Base-by-base conservation (phyloP, 2,888 invertebrate genomes). In the Spodoptera exigua region DNA sequence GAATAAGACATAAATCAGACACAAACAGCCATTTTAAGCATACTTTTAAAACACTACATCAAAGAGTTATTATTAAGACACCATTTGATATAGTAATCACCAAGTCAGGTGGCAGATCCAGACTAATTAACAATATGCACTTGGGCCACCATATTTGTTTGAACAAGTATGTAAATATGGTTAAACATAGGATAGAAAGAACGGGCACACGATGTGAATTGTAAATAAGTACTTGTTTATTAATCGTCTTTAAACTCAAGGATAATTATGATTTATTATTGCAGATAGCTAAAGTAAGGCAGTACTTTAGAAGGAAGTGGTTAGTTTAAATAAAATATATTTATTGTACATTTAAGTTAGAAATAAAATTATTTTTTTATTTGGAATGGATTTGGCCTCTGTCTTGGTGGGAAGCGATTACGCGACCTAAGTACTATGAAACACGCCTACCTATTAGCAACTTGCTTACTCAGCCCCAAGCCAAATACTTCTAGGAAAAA, bases 191-290 rank as follows among this genome's bases (percentile, higher is more conserved):
- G 48, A 65, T 59, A 67, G 61, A 65, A 68, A 70, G 68, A 70
- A 69, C 67, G 59, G 70, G 71, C 62, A 70, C 61, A 65, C 65
- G 60, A 70, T 61, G 56, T 67, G 45, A 74, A 74, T 76, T 72
- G 52, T 73, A 65, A 77, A 69, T 70, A 62, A 44, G 62, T 49
- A 54, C 58, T 57, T 51, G 61, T 65, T 61, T 73, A 78, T 76
- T 76, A 71, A 65, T 61, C 66, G 70, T 74, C 74, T 78, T 78
- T 78, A 70, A 72, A 66, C 68, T 74, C 79, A 78, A 80, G 79
- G 78, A 70, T 82, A 71, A 61, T 62, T 73, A 66, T 69, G 55
- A 74, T 74, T 64, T 66, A 65, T 47, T 37, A 49, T 64, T 37
- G 14, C 47, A 60, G 51, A 32, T 53, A 55, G 4, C 9, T 32